Evolutionary conservation across 2,888 invertebrate species (phyloP), one percentile per base, ranked within the genome.

Genomic region (Drosophila siamana): DNA sequence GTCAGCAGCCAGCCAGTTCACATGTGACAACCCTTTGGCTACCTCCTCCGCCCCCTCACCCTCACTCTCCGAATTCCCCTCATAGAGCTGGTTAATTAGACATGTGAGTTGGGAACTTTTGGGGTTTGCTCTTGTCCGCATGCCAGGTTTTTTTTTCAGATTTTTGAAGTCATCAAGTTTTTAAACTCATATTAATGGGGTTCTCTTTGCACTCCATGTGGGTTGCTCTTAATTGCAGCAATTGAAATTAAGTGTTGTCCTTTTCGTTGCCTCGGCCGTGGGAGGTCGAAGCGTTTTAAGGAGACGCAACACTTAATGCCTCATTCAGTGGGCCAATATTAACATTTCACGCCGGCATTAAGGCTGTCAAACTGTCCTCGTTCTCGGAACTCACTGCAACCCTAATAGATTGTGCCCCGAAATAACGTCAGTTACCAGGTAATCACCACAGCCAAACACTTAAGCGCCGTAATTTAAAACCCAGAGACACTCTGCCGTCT

Each of bases 221-320:
- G 80, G 80, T 41, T 61, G 59, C 60, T 80, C 78, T 84, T 84
- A 84, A 84, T 88, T 84, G 89, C 81, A 66, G 78, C 83, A 88
- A 84, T 88, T 88, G 87, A 84, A 84, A 84, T 83, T 88, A 84
- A 84, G 87, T 88, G 83, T 72, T 72, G 71, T 69, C 86, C 69
- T 66, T 80, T 88, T 74, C 30, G 67, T 48, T 60, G 64, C 48
- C 55, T 38, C 66, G n/a, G n/a, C n/a, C n/a, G n/a, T 7, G 5
- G 51, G 16, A 56, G 28, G 11, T 41, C 44, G 57, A 55, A 52
- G 62, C 74, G 73, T 80, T 69, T 74, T 80, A 69, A 79, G 82
- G 69, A 51, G 43, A 62, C 65, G 66, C 71, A 80, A 65, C 76
- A 63, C 78, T 83, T 82, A 82, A 71, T 59, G 66, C 63, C 66